Conservation (phyloP, 2,797 vertebrate species). For the Triplophysa bombifrons region DNA sequence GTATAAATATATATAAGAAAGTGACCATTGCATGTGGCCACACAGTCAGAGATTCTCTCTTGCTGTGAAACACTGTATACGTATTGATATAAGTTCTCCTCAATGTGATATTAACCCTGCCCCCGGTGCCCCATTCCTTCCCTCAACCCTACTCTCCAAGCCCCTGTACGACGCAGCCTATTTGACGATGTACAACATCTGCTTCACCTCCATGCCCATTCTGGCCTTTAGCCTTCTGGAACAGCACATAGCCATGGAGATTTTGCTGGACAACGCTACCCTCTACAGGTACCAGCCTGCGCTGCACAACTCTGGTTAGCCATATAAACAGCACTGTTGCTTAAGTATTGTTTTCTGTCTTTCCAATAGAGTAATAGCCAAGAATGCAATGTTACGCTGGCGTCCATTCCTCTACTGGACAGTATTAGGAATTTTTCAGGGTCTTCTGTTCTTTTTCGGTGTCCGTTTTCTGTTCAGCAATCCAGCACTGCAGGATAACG, state of each 20-base stretch:
- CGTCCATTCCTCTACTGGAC: slow-evolving; percentile 94
- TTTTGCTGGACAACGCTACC: slow-evolving; percentile 84
- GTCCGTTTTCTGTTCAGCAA: slow-evolving; percentile 89
- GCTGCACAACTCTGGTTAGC: slow-evolving; percentile 1
- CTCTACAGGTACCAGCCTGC: slow-evolving; percentile 86
- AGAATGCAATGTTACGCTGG: slow-evolving; percentile 93
- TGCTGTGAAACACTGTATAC: slow-evolving; percentile 26
- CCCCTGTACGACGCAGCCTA: slow-evolving; percentile 97
- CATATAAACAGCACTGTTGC: not conserved
- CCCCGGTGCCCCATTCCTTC: slow-evolving; percentile 56
- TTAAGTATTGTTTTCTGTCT: not conserved
- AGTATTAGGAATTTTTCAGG: slow-evolving; percentile 89
- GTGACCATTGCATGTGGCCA: slow-evolving; percentile 28
- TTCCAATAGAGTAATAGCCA: slow-evolving; percentile 84
- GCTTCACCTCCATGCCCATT: slow-evolving; percentile 98
- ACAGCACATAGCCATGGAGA: slow-evolving; percentile 90
- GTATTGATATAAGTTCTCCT: slow-evolving; percentile 55
- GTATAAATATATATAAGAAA: slow-evolving; percentile 2
- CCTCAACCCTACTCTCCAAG: slow-evolving; percentile 71
- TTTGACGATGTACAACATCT: slow-evolving; percentile 99
- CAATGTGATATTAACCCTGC: slow-evolving; percentile 68
- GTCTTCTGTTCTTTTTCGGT: slow-evolving; percentile 94
- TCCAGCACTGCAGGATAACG: slow-evolving; percentile 88
- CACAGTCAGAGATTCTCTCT: slow-evolving; percentile 23
- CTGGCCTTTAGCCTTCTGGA: slow-evolving; percentile 96